Evolutionary conservation across 2,113 vertebrate genomes (phyloP).

Genomic region (Podilymbus podiceps): DNA sequence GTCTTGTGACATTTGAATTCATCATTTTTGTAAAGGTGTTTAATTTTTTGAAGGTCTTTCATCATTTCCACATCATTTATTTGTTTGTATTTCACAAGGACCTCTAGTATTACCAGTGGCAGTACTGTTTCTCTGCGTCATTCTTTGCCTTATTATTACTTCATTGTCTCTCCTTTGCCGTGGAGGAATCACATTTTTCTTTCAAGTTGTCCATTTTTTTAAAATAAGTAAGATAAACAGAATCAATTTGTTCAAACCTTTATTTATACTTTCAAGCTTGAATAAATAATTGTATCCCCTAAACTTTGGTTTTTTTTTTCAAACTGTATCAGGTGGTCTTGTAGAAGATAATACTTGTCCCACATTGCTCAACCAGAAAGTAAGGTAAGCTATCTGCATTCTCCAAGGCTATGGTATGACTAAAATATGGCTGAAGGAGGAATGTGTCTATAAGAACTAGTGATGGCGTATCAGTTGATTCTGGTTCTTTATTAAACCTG

Average conservation of each 20-base stretch:
- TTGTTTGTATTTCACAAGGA: slow-evolving; percentile 3
- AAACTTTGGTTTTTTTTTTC: neutral
- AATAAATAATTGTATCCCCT: neutral
- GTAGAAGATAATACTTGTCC: neutral
- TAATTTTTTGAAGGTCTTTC: neutral
- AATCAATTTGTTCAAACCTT: neutral
- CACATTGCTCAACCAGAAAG: too few relatives aligned
- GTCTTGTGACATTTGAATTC: neutral
- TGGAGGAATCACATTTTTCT: neutral
- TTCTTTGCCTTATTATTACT: neutral
- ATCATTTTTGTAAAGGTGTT: neutral
- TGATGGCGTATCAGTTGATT: neutral
- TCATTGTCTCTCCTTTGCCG: neutral
- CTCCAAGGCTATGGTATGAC: neutral
- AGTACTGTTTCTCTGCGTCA: neutral
- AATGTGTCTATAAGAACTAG: neutral
- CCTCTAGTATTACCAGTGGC: neutral
- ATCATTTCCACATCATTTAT: neutral
- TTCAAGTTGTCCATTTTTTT: neutral
- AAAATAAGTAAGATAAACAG: neutral
- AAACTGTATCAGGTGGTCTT: neutral
- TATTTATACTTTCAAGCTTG: neutral
- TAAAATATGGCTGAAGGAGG: neutral
- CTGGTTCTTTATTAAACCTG: neutral
- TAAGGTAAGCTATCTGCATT: too few relatives aligned